Base-by-base conservation (phyloP, 1,140 invertebrate species). In the Oncopeltus fasciatus region DNA sequence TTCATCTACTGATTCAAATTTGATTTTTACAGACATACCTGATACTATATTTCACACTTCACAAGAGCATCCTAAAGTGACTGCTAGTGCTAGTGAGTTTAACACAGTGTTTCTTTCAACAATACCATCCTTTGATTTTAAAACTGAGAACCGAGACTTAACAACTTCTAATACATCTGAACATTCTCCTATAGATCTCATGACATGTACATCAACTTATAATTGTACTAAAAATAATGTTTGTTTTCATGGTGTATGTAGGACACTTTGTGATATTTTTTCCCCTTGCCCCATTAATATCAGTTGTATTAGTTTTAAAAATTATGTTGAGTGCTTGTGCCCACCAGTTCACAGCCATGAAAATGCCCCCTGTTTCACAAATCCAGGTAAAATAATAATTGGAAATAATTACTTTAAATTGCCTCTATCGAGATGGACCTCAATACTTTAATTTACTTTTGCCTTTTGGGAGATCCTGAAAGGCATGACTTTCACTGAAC, bases 361-460 rank as follows among this genome's bases (percentile, higher is more conserved):
- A n/a, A n/a, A n/a, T n/a, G n/a, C n/a, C n/a, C n/a, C n/a, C n/a
- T 81, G 79, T 78, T 76, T 73, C 72, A 69, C 74, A 70, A 71
- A 75, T 72, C 74, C 79, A 81, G 79, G 79, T 81, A 81, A 81
- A 72, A 63, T 20, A 71, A 44, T 1, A n/a, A 12, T 46, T 29
- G n/a, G 59, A 53, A 53, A 24, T 27, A 8, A 20, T 53, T 24
- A 24, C 49, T 53, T 53, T 53, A 18, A 53, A 53, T 12, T 24
- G 26, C 8, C 12, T 24, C 53, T 8, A 21, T 8, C 11, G 18
- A 21, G 26, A 24, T 3, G 26, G 53, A 27, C 16, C 14, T 16
- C 53, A 21, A 11, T 24, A n/a, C n/a, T 57, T 8, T 57, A 12
- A 24, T 27, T 21, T 57, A 11, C 26, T 16, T 28, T n/a, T 24